A percentile compares a stretch with the other conserved stretches of the same genome.
Evolutionary conservation across 2,113 vertebrate genomes (phyloP).

Genomic region (Talpa occidentalis): DNA sequence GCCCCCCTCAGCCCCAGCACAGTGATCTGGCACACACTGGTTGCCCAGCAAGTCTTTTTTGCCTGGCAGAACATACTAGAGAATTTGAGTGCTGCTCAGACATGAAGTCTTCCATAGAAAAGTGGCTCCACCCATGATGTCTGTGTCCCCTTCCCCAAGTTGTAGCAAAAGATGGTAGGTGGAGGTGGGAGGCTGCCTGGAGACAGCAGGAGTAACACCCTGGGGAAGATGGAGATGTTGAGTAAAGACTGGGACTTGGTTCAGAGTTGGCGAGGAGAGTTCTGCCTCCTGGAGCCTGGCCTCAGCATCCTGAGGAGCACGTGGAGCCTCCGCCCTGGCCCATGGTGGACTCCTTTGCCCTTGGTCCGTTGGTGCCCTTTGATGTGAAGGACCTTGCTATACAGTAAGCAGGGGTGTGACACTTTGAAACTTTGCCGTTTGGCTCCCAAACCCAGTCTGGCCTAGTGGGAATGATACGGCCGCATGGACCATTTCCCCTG

Average conservation of each 20-base stretch:
- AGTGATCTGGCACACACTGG: too few relatives aligned
- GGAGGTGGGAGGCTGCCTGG: not conserved
- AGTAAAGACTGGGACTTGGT: not conserved
- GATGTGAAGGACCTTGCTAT: not conserved
- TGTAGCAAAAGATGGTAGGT: not conserved
- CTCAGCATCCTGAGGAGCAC: not conserved
- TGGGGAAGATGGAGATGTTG: accelerated
- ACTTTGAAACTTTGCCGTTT: not conserved
- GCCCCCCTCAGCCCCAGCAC: not conserved
- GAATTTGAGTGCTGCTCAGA: not conserved
- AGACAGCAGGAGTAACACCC: not conserved
- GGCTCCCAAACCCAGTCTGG: not conserved
- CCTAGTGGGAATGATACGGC: not conserved
- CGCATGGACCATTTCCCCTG: accelerated
- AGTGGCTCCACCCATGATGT: not conserved
- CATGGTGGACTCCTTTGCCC: not conserved
- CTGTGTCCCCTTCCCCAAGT: not conserved
- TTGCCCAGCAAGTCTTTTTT: not conserved
- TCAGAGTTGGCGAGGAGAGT: not conserved
- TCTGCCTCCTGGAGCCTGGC: not conserved
- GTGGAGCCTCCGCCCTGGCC: not conserved
- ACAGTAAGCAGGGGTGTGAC: not conserved
- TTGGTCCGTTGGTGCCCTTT: accelerated
- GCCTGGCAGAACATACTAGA: not conserved
- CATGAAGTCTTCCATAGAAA: not conserved